Evolutionary conservation across 2,888 invertebrate genomes (phyloP).

Genomic region (Pachydiplax longipennis): DNA sequence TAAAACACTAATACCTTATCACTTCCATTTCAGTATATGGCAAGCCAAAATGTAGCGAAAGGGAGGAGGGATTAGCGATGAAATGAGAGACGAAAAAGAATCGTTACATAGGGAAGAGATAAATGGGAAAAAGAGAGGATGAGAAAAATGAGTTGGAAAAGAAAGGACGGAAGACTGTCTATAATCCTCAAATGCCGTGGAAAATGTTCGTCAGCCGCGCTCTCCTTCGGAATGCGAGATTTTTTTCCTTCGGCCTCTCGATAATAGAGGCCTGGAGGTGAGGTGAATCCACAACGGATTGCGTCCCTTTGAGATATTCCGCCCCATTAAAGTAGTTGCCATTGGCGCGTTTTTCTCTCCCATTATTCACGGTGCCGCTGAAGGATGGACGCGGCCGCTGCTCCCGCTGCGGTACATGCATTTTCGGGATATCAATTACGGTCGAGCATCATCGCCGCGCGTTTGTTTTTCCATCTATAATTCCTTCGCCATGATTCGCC

Average conservation of each 20-base stretch:
- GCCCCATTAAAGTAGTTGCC: constrained; percentile 15
- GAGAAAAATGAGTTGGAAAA: background rate
- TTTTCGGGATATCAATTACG: background rate
- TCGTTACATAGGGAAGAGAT: background rate
- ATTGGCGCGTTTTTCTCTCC: constrained; percentile 35
- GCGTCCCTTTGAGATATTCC: constrained; percentile 3
- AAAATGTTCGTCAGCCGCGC: constrained; percentile 6
- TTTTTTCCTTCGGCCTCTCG: background rate
- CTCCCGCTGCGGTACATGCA: background rate
- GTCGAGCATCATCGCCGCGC: background rate
- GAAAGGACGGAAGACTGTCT: background rate
- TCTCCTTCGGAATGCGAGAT: constrained; percentile 15
- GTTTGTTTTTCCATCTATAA: background rate
- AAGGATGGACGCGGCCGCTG: background rate
- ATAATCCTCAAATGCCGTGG: constrained; percentile 26
- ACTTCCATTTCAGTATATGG: too few species aligned
- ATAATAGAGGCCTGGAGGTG: constrained; percentile 9
- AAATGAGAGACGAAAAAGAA: background rate
- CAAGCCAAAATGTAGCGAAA: too few species aligned
- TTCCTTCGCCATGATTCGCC: too few species aligned
- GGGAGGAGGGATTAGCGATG: too few species aligned
- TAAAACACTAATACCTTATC: too few species aligned
- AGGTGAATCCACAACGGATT: constrained; percentile 16
- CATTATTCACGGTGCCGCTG: constrained; percentile 28
- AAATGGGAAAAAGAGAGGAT: background rate